Evolutionary conservation across 2,888 invertebrate genomes (phyloP), one percentile per base, ranked within the genome.

Genomic region (Teleogryllus oceanicus): DNA sequence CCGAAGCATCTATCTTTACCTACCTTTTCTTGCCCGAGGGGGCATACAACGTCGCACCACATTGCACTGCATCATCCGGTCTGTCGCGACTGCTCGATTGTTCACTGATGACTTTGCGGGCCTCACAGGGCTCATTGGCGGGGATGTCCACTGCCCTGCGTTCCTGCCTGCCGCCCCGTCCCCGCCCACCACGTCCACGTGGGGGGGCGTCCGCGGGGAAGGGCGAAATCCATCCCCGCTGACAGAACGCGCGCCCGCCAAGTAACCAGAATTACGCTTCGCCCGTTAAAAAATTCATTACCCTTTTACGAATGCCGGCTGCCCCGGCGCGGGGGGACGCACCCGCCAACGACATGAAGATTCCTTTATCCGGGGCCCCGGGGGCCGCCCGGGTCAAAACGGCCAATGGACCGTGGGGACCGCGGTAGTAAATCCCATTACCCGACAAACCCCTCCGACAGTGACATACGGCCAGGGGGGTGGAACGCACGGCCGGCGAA

Each of bases 221-320:
- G 37, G 37, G 16, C n/a, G 62, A 62, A 16, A 62, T 18, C 62
- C 62, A 62, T n/a, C 62, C 62, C 16, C 62, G 62, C 16, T 62
- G 62, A n/a, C n/a, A 18, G 62, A 62, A 62, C 13, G 62, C n/a
- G 8, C 62, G 62, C 62, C n/a, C n/a, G 62, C 16, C 62, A 62
- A 62, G 62, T 62, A 62, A 62, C 62, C n/a, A 62, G 62, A 62
- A 62, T 62, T 62, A 62, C 62, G 62, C 62, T 62, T 62, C 62
- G 16, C 62, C 62, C 62, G 13, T 62, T 62, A 62, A 62, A 16
- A 62, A 62, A 62, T 62, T 62, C n/a, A 62, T 16, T 13, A 62
- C 62, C 62, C 62, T 4, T 62, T 62, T 62, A 62, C 62, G 62
- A 62, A 62, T 62, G 62, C n/a, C n/a, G 62, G 16, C 62, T 3